Evolutionary conservation across 2,113 vertebrate species (phyloP).

Genomic region (Triplophysa rosa): DNA sequence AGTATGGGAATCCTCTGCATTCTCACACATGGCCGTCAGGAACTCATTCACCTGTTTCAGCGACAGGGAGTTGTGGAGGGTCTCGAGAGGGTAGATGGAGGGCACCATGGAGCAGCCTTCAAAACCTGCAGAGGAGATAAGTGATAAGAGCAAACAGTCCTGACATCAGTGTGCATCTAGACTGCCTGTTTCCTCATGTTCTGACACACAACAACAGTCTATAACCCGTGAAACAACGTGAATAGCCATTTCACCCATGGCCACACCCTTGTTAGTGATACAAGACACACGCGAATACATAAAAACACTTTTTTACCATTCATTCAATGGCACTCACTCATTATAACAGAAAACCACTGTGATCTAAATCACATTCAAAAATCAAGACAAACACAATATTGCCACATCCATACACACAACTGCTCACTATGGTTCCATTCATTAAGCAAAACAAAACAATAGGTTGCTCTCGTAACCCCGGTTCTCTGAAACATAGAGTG

Average conservation of each 20-base stretch:
- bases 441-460: background rate
- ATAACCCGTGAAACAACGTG: background rate
- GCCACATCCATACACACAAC: background rate
- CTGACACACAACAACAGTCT: background rate
- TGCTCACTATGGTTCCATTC: background rate
- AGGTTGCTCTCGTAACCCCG: no score
- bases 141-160: slow-evolving; percentile 63
- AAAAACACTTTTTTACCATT: slow-evolving; percentile 2
- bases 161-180: slow-evolving; percentile 48
- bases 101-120: slow-evolving; percentile 99
- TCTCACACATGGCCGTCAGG: slow-evolving; percentile 83
- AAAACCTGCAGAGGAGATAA: slow-evolving; percentile 83
- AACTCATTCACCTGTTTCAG: slow-evolving; percentile 92
- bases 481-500: no score
- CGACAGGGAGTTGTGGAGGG: slow-evolving; percentile 97
- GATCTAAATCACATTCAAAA: background rate
- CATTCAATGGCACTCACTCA: background rate
- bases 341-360: no score
- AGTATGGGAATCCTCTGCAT: slow-evolving; percentile 77
- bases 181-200: no score
- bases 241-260: slow-evolving; percentile 6
- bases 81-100: slow-evolving; percentile 96
- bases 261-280: slow-evolving; percentile 45
- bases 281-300: slow-evolving; percentile 22
- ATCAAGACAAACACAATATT: background rate